Base-by-base conservation (phyloP, 2,113 vertebrate genomes). In the Cochlearius cochlearius region DNA sequence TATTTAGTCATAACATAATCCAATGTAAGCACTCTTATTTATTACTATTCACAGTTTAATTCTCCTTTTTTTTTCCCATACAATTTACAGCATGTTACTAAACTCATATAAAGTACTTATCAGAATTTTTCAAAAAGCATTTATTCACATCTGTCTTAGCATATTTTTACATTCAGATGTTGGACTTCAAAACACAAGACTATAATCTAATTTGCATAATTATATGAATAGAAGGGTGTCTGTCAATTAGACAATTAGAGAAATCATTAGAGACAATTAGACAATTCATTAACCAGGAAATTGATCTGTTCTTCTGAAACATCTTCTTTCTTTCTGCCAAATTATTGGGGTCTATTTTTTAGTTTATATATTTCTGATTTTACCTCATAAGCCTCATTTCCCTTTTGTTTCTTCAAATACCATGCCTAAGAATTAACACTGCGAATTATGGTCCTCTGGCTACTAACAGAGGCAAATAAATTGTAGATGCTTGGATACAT, bases 1-100 rank as follows among this genome's bases (percentile, higher is more conserved):
- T 74, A 94, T 43, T 92, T 94, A 95, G 80, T 72, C 68, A 45
- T 78, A 66, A 36, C 17, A 86, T 91, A 92, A 97, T 93, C 78
- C 26, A 2, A 3, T 19, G 13, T 95, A 95, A 97, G 80, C 91
- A 55, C 91, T 94, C 36, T 63, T 88, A 81, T 93, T 92, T 92
- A 94, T 96, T 96, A 74, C 26, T 64, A 93, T 96, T 95, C 56
- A 80, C 12, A 47, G 29, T 89, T 95, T 78, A 92, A 92, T 85
- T 63, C 14, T 67, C 32, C 5, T 25, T 62, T 89, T 87, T 56
- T 81, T 59, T 17, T 12, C 38, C 66, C 12, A 32, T 68, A 55
- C 7, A 45, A 72, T 85, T 96, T 82, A 50, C 7, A 55, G 62
- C 41, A 66, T 67, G 30, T 41, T 91, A 64, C 26, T 73, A 22